Conservation (phyloP, 2,797 vertebrate species). For the Peromyscus attwateri region DNA sequence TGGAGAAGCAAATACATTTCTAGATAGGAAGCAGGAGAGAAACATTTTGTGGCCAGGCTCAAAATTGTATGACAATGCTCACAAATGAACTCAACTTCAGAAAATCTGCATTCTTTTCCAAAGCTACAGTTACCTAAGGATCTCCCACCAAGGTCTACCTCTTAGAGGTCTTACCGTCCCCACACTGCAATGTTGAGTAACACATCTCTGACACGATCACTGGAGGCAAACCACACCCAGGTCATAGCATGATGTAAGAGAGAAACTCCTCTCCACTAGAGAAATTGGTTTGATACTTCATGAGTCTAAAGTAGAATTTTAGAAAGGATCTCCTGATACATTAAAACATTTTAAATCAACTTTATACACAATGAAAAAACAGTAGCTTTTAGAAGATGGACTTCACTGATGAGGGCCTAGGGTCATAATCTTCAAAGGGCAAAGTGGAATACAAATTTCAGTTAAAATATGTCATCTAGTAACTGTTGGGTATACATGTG, state of each 20-base stretch:
- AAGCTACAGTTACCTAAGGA: neutral
- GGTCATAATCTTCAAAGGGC: neutral
- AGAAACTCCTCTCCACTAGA: neutral
- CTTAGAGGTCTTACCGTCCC: neutral
- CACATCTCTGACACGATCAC: neutral
- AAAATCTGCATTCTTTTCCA: neutral
- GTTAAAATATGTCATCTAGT: constrained; percentile 13
- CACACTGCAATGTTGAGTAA: neutral
- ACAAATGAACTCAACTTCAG: neutral
- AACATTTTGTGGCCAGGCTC: neutral
- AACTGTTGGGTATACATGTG: neutral
- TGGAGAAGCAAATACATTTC: neutral
- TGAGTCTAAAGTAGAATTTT: constrained; percentile 18
- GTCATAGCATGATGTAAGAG: neutral
- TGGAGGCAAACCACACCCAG: neutral
- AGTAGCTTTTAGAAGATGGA: neutral
- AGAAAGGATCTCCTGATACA: neutral
- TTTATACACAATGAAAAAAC: constrained; percentile 25
- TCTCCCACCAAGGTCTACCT: neutral
- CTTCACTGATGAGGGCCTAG: neutral
- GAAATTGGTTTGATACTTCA: neutral
- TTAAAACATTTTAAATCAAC: constrained; percentile 12
- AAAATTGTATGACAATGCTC: neutral
- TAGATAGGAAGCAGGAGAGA: neutral
- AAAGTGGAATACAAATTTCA: neutral